phyloP scores from a whole-genome alignment of 2,888 invertebrate genomes.

The Eristalinus sepulchralis region DNA sequence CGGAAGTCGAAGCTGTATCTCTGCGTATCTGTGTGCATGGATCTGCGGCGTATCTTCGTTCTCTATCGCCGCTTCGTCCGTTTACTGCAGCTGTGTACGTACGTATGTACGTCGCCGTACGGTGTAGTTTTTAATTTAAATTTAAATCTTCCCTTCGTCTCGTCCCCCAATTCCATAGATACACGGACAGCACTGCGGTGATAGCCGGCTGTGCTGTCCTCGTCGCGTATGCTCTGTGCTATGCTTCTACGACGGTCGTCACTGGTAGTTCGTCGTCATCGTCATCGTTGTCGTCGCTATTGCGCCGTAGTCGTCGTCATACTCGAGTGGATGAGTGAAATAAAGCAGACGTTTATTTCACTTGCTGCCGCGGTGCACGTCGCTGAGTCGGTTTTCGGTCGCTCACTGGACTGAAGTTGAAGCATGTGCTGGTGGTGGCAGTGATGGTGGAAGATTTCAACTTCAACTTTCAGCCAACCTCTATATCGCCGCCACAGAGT shows the following conservation, averaged over 20 bases:
- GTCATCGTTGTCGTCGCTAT: background rate
- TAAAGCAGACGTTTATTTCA: slow-evolving; percentile 48
- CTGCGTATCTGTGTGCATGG: slow-evolving; percentile 17
- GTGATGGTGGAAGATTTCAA: too few relatives aligned
- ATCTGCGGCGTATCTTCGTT: background rate
- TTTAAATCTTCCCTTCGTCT: slow-evolving; percentile 50
- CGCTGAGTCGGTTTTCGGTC: background rate
- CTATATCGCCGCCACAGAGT: too few relatives aligned
- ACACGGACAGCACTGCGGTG: background rate
- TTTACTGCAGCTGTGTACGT: too few relatives aligned
- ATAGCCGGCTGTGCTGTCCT: background rate
- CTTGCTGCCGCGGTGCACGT: background rate
- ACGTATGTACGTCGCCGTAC: too few relatives aligned
- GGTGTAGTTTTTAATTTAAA: slow-evolving; percentile 63
- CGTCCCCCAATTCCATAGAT: slow-evolving; percentile 29
- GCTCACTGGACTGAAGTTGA: background rate
- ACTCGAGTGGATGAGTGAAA: slow-evolving; percentile 33
- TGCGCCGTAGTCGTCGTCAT: slow-evolving; percentile 20
- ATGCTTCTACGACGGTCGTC: background rate
- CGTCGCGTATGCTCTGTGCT: background rate
- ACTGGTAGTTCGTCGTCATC: background rate
- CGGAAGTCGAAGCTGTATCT: slow-evolving; percentile 38
- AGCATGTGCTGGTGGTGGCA: background rate
- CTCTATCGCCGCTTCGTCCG: too few relatives aligned
- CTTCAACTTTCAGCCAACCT: too few relatives aligned